Base-by-base conservation (phyloP, 1,140 invertebrate species). In the Drosophila kurseongensis region DNA sequence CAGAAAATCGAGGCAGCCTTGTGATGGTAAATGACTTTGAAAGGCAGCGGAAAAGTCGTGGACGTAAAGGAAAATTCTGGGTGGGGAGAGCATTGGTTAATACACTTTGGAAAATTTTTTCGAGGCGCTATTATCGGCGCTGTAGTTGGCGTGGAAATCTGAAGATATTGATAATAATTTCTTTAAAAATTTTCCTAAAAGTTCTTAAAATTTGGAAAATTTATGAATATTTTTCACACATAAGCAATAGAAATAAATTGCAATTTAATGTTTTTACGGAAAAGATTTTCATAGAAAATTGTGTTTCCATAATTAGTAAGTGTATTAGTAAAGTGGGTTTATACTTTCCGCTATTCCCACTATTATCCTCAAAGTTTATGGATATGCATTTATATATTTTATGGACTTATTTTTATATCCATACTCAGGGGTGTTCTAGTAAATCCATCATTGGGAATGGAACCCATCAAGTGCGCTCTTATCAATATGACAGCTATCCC, bases 21-120 rank as follows among this genome's bases (percentile, higher is more conserved):
- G 38, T 51, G 52, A 51, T 18, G 45, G 29, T 57, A 77, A 77
- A 68, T 69, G 65, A 52, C 40, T 56, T 73, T 73, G 69, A 60
- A 67, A 73, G 41, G 66, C 47, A 47, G 40, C 18, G 48, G 56
- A 44, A 54, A 67, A 66, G 27, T 38, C 47, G 47, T 18, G 42
- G 14, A 29, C 7, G 16, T 13, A 10, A 14, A n/a, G n/a, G 27
- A 23, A 57, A 48, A 27, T 42, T 23, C n/a, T 27, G n/a, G 36
- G 0, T 29, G 0, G 5, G n/a, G 4, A 5, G 7, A 38, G 14
- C 14, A 35, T 16, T 14, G 12, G 9, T 48, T 0, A 45, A 38
- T 66, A 66, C 32, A 27, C 48, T 69, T n/a, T 14, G 13, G 32
- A 14, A 14, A 36, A 29, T 12, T 29, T 8, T 12, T 3, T 3